phyloP scores from a whole-genome alignment of 2,113 vertebrate genomes.

The Cyanoderma ruficeps region DNA sequence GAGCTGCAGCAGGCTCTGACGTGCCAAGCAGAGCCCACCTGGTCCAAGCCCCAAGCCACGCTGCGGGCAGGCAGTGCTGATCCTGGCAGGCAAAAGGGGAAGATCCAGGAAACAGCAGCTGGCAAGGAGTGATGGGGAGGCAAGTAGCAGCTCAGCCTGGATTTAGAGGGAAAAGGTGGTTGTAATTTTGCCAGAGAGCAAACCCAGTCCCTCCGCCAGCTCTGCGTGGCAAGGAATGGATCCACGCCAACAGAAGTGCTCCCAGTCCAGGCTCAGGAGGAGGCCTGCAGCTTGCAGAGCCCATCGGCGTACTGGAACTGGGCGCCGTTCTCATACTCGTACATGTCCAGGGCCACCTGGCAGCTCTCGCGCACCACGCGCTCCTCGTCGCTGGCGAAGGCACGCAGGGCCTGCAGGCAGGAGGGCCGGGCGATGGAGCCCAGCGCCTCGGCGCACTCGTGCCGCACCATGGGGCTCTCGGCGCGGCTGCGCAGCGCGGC shows the following conservation, averaged over 20 bases:
- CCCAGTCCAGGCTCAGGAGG: not conserved
- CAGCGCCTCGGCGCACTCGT: conserved; percentile 93
- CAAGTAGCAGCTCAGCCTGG: conserved; percentile 38
- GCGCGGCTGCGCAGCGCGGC: conserved; percentile 62
- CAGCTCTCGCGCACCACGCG: conserved; percentile 95
- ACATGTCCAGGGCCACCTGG: conserved; percentile 93
- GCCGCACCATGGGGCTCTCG: conserved; percentile 93
- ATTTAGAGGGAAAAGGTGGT: not conserved
- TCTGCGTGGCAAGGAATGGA: accelerated
- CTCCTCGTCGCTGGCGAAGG: conserved; percentile 76
- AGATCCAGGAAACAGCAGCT: not conserved
- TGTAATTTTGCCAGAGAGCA: conserved; percentile 11
- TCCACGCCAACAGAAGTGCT: accelerated
- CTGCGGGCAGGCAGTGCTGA: not conserved
- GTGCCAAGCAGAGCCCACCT: not conserved
- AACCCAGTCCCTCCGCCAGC: not conserved
- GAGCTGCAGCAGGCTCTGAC: not conserved
- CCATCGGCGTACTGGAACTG: conserved; percentile 91
- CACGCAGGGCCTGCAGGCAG: conserved; percentile 81
- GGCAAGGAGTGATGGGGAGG: not conserved
- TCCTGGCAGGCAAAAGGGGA: not conserved
- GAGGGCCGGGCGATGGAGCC: conserved; percentile 88
- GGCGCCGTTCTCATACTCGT: conserved; percentile 77
- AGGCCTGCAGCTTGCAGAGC: conserved; percentile 66
- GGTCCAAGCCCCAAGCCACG: not conserved